Evolutionary conservation across 2,113 vertebrate genomes (phyloP).

Genomic region (Embiotoca jacksoni): DNA sequence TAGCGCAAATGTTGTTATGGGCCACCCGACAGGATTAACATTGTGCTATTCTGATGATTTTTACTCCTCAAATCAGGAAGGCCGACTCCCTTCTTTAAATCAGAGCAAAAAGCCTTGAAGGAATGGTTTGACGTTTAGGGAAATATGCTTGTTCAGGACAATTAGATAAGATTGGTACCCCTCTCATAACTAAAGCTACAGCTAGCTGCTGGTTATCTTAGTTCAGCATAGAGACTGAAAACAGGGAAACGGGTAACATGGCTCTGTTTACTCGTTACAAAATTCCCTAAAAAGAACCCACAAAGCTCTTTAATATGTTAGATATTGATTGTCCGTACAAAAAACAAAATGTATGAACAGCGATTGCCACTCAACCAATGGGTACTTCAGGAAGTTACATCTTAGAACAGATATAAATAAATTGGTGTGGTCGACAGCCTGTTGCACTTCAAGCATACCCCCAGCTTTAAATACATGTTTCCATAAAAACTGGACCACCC

Average conservation of each 20-base stretch:
- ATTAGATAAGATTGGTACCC: background rate
- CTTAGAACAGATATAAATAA: conserved; percentile 4
- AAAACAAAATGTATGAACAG: no score
- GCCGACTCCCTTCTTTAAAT: conserved; percentile 10
- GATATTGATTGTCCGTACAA: background rate
- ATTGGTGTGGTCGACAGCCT: background rate
- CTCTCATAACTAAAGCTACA: background rate
- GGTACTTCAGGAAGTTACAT: background rate
- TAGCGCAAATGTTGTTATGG: background rate
- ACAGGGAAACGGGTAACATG: background rate
- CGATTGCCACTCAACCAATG: no score
- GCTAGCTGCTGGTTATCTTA: background rate
- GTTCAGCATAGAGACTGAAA: background rate
- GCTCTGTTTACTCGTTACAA: background rate
- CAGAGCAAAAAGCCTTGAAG: conserved; percentile 4
- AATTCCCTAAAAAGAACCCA: background rate
- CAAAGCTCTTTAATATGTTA: no score
- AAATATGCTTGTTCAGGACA: conserved; percentile 1
- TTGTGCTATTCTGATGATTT: conserved; percentile 11
- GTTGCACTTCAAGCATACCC: background rate
- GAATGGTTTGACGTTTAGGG: background rate
- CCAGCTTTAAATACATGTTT: background rate
- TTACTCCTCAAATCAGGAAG: conserved; percentile 2
- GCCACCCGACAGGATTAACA: background rate
- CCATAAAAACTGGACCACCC: background rate